Evolutionary conservation across 2,888 invertebrate genomes (phyloP), one percentile per base, ranked within the genome.

Genomic region (Dicyrtoma fusca): DNA sequence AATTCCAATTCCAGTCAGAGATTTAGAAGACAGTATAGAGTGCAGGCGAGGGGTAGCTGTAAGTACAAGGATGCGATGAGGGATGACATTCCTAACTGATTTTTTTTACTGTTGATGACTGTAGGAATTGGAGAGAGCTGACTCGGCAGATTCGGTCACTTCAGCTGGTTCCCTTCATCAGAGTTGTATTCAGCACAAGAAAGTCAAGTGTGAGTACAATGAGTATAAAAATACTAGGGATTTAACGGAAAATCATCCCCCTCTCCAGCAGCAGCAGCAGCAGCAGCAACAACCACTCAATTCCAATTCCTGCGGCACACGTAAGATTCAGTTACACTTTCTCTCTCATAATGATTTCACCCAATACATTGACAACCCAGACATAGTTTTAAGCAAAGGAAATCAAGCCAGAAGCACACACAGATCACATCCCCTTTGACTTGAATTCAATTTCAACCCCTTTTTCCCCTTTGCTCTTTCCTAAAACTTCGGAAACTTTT

Each of bases 81-180:
- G n/a, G n/a, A n/a, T n/a, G n/a, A n/a, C n/a, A n/a, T n/a, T n/a
- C n/a, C n/a, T n/a, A n/a, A n/a, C n/a, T n/a, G n/a, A n/a, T n/a
- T n/a, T n/a, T n/a, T n/a, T 49, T 49, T 49, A 49, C 13, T 63
- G 17, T 1, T 63, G 62, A 63, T 61, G 34, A 19, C 44, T 51
- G 34, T 42, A 71, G 71, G 71, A 71, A 42, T 21, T 71, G 51
- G 71, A 71, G 51, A 44, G 51, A 51, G 68, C 42, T 57, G 71
- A 71, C 26, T 71, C 71, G 17, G 55, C 63, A 5, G 71, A 71
- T 44, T 71, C 71, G 17, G 42, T 71, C 14, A 63, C 51, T 55
- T 71, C 71, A 62, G 17, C 53, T 19, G 44, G 63, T n/a, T 71
- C 71, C 8, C 44, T 53, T 42, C 62, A 62, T 17, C 70, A 70